These are phyloP conservation scores for Mobula hypostoma DNA, from an alignment of 2,113 vertebrate species.

Conservation along the genomic window DNA sequence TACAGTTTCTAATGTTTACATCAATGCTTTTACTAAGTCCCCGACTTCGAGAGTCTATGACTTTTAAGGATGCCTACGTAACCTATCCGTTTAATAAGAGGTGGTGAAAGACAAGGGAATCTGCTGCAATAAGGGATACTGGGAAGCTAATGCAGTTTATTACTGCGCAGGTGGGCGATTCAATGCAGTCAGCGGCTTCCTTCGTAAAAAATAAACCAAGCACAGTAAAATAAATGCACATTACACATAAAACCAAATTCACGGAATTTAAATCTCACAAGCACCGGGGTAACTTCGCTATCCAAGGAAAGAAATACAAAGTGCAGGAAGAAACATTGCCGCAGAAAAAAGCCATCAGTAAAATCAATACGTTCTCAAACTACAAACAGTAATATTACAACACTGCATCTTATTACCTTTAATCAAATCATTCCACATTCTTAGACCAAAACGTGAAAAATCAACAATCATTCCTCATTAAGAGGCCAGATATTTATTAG, in stretches of 20 bases:
- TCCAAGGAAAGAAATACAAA: neutral
- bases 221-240: neutral
- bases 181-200: slow-evolving; percentile 31
- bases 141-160: slow-evolving; percentile 38
- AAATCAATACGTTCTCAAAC: neutral
- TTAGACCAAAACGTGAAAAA: neutral
- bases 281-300: neutral
- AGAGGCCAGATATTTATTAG: neutral
- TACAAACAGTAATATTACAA: neutral
- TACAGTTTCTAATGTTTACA: neutral
- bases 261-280: neutral
- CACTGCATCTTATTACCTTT: neutral
- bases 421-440: neutral
- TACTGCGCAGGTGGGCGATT: slow-evolving; percentile 35
- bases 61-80: neutral
- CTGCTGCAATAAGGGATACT: slow-evolving; percentile 37
- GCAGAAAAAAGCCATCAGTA: neutral
- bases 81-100: slow-evolving; percentile 26
- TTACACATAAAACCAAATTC: neutral
- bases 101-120: slow-evolving; percentile 31
- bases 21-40: neutral
- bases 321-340: neutral
- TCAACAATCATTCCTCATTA: neutral
- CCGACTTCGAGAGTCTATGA: neutral
- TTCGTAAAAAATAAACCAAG: neutral